Evolutionary conservation across 2,888 invertebrate species (phyloP).

Genomic region (Melanchra persicariae): DNA sequence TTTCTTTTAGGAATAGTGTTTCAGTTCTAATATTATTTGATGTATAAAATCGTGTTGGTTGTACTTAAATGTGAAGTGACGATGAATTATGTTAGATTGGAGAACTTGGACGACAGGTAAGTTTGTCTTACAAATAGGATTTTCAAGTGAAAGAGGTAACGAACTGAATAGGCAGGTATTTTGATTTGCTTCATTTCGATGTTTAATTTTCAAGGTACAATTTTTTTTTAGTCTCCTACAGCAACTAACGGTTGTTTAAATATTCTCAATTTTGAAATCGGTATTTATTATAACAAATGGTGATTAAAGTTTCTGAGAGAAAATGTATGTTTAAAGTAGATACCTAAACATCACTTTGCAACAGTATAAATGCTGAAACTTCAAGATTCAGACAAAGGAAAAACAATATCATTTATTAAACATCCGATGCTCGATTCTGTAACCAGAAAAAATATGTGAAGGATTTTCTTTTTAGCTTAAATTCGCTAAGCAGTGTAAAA

Average conservation of each 20-base stretch:
- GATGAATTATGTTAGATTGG: slow-evolving; percentile 45
- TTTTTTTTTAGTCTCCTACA: neutral
- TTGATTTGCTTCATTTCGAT: neutral
- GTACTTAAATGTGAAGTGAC: slow-evolving; percentile 42
- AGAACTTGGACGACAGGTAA: slow-evolving; percentile 35
- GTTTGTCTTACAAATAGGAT: slow-evolving; percentile 9
- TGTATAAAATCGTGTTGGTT: slow-evolving; percentile 40
- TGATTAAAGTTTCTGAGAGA: neutral
- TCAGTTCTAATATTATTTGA: slow-evolving; percentile 6
- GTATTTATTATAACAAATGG: no score
- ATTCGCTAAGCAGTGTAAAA: neutral
- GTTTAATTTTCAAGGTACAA: neutral
- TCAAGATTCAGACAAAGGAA: neutral
- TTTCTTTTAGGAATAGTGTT: slow-evolving; percentile 26
- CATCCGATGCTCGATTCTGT: neutral
- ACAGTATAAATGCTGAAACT: no score
- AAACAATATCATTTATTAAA: neutral
- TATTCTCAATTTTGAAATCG: no score
- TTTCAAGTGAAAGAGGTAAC: neutral
- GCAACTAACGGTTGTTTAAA: neutral
- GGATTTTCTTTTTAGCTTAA: neutral
- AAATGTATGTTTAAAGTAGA: neutral
- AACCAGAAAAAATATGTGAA: neutral
- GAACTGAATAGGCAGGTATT: neutral
- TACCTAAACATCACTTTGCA: neutral